Percentiles rank a stretch among this genome's conserved stretches.
These are phyloP conservation scores for Palythoa grandiflora DNA, from an alignment of 92 coral and sea anemone genomes.

Conservation along the genomic window DNA sequence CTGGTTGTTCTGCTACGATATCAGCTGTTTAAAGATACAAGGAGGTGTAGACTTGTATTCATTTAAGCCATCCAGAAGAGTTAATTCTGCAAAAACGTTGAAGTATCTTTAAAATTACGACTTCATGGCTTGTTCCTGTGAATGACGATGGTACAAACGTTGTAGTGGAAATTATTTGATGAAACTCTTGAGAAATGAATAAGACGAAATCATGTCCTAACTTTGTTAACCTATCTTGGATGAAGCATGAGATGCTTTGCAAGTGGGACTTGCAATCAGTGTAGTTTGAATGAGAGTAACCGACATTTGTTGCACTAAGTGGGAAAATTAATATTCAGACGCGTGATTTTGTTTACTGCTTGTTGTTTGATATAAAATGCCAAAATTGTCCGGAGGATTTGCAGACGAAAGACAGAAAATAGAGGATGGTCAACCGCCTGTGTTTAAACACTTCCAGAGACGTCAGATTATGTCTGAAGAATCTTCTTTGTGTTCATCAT, in stretches of 20 bases:
- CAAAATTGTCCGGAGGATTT: conserved; percentile 7
- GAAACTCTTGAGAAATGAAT: not conserved
- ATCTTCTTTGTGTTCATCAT: conserved; percentile 42
- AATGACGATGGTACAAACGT: conserved; percentile 1
- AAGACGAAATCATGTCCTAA: not conserved
- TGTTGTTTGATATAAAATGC: conserved; percentile 17
- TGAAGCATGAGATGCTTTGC: not conserved
- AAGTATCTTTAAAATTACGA: not conserved
- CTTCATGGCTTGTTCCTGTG: not conserved
- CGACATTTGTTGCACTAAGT: not conserved
- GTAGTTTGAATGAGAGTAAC: not conserved
- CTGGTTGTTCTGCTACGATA: not conserved
- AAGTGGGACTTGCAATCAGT: not conserved
- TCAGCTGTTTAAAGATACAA: not conserved
- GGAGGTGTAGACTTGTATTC: not conserved
- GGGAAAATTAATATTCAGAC: not conserved
- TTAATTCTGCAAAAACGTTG: not conserved
- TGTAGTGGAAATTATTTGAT: conserved; percentile 4
- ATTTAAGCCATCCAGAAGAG: not conserved
- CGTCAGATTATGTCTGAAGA: conserved; percentile 58
- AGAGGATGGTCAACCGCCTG: conserved; percentile 49
- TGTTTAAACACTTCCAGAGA: conserved; percentile 63
- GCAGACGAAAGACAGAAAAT: conserved; percentile 17
- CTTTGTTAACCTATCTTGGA: not conserved
- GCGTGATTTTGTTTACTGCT: not conserved